These are phyloP conservation scores for Conger conger DNA, from an alignment of 2,113 vertebrate genomes.

Conservation along the genomic window DNA sequence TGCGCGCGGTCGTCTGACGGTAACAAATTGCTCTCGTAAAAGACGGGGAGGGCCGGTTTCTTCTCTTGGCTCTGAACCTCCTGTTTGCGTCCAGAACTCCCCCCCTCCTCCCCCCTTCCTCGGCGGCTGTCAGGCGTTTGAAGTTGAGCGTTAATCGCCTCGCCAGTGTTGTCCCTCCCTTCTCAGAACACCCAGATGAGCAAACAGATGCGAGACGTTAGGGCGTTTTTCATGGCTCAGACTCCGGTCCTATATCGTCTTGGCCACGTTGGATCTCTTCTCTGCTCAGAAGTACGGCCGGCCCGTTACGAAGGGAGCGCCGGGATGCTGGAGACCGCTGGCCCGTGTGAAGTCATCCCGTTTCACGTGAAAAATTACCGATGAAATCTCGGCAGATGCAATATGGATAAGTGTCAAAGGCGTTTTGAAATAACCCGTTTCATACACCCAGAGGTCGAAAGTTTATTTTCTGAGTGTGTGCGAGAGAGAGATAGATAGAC, in stretches of 20 bases:
- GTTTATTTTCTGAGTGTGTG: slow-evolving; percentile 23
- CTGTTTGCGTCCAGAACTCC: slow-evolving; percentile 37
- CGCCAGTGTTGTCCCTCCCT: slow-evolving; percentile 35
- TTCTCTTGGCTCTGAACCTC: not conserved
- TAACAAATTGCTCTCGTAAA: slow-evolving; percentile 56
- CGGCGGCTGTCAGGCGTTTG: slow-evolving; percentile 11
- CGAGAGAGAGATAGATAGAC: not conserved
- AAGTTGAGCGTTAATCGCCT: slow-evolving; percentile 1
- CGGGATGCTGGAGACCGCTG: slow-evolving; percentile 32
- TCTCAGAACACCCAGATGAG: slow-evolving; percentile 39
- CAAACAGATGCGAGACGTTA: slow-evolving; percentile 48
- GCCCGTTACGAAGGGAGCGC: slow-evolving; percentile 53
- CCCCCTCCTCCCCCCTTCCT: too few relatives aligned
- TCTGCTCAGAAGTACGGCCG: slow-evolving; percentile 34
- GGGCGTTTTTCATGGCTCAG: slow-evolving; percentile 23
- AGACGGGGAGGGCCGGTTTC: slow-evolving; percentile 21
- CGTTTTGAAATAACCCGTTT: slow-evolving; percentile 49
- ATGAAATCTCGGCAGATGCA: slow-evolving; percentile 39
- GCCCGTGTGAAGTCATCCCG: slow-evolving; percentile 40
- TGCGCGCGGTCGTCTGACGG: slow-evolving; percentile 43
- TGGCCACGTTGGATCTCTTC: slow-evolving; percentile 40
- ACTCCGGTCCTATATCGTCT: slow-evolving; percentile 38
- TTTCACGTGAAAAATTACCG: slow-evolving; percentile 27
- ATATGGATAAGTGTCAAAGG: slow-evolving; percentile 44
- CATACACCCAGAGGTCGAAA: slow-evolving; percentile 38